Conservation (phyloP, 2,797 vertebrate species). For the Syngnathus rostellatus region DNA sequence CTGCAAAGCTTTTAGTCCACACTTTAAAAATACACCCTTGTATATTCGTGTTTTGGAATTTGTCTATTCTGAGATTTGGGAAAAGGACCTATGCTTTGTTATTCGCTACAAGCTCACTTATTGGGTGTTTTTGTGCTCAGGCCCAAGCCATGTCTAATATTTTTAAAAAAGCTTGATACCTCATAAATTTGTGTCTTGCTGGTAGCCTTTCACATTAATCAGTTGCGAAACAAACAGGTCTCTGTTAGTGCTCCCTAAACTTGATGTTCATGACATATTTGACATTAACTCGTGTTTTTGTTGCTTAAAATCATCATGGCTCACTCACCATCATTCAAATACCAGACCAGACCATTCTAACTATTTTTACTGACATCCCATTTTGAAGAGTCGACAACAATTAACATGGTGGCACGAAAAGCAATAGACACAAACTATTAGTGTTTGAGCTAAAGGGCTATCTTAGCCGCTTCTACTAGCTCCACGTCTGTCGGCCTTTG, state of each 20-base stretch:
- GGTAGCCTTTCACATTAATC: too few relatives aligned
- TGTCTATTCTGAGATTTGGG: neutral
- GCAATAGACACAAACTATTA: conserved; percentile 26
- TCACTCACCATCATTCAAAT: conserved; percentile 60
- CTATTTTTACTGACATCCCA: conserved; percentile 35
- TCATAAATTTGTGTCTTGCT: neutral
- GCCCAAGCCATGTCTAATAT: neutral
- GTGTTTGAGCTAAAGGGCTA: conserved; percentile 22
- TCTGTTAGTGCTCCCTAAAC: neutral
- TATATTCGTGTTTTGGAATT: neutral
- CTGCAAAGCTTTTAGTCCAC: conserved; percentile 19
- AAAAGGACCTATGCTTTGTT: neutral
- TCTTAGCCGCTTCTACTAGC: conserved; percentile 11
- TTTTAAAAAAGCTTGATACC: too few relatives aligned
- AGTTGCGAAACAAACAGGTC: neutral
- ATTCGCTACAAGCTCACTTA: too few relatives aligned
- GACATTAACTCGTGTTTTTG: conserved; percentile 38
- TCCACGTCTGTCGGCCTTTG: conserved; percentile 12
- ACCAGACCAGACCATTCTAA: conserved; percentile 30
- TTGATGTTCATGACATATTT: conserved; percentile 35
- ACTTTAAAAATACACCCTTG: conserved; percentile 21
- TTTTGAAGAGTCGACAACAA: conserved; percentile 36
- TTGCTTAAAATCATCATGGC: conserved; percentile 32
- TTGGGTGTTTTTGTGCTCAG: neutral
- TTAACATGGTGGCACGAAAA: conserved; percentile 25